Percentiles rank a stretch among this genome's conserved stretches.
phyloP scores from a whole-genome alignment of 1,140 invertebrate species.

The Drosophila repleta region DNA sequence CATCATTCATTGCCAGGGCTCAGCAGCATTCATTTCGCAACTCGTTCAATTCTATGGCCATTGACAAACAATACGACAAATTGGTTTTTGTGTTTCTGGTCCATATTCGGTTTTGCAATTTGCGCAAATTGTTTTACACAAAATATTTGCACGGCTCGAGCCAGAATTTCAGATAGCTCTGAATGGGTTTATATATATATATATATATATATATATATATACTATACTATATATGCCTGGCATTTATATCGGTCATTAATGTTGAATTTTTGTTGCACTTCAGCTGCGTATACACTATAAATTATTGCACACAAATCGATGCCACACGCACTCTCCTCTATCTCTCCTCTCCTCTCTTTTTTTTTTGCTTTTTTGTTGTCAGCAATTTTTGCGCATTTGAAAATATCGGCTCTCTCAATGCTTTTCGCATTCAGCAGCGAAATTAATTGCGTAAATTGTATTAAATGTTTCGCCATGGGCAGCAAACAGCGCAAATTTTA shows the following conservation, averaged over 20 bases:
- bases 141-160: slow-evolving; percentile 55
- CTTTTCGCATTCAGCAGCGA: slow-evolving; percentile 58
- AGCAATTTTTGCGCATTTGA: slow-evolving; percentile 52
- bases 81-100: slow-evolving; percentile 58
- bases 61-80: slow-evolving; percentile 72
- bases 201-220: no score
- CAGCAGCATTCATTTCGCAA: slow-evolving; percentile 3
- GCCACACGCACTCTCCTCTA: not conserved
- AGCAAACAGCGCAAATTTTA: slow-evolving; percentile 73
- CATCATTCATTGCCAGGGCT: slow-evolving; percentile 43
- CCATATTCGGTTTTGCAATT: slow-evolving; percentile 56
- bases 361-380: slow-evolving; percentile 38
- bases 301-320: slow-evolving; percentile 32
- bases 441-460: slow-evolving; percentile 80
- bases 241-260: slow-evolving; percentile 71
- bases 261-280: slow-evolving; percentile 67
- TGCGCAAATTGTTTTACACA: slow-evolving; percentile 67
- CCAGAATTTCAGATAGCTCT: not conserved
- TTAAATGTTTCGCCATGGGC: slow-evolving; percentile 66
- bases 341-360: not conserved
- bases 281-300: slow-evolving; percentile 23
- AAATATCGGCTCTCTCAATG: slow-evolving; percentile 30
- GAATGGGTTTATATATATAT: not conserved
- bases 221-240: slow-evolving; percentile 30
- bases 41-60: slow-evolving; percentile 39